A percentile compares a stretch with the other conserved stretches of the same genome.
phyloP scores from a whole-genome alignment of 2,888 invertebrate species.

The Nymphalis c-album region DNA sequence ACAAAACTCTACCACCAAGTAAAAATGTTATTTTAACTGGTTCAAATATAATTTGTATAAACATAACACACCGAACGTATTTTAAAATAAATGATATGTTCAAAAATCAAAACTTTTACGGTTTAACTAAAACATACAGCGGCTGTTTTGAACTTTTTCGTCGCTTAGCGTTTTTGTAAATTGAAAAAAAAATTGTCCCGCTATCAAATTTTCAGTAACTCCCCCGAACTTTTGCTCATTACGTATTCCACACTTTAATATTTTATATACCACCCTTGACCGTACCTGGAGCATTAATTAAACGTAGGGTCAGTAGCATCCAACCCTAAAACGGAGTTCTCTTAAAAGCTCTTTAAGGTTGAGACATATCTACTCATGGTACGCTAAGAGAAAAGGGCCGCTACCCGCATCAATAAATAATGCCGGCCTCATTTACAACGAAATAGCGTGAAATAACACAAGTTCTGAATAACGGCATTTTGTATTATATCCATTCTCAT shows the following conservation, averaged over 20 bases:
- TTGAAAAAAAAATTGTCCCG: conserved; percentile 28
- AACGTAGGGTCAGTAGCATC: conserved; percentile 40
- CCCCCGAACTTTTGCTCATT: conserved; percentile 34
- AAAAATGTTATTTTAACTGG: too few species aligned
- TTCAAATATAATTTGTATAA: too few species aligned
- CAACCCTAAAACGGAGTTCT: conserved; percentile 32
- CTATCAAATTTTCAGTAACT: conserved; percentile 33
- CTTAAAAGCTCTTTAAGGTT: conserved; percentile 43
- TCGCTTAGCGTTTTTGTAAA: conserved; percentile 13
- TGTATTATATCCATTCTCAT: too few species aligned
- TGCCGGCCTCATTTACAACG: conserved; percentile 27
- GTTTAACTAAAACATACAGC: not conserved
- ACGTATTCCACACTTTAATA: conserved; percentile 38
- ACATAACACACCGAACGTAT: not conserved
- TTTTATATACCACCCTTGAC: conserved; percentile 37
- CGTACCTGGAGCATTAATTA: conserved; percentile 45
- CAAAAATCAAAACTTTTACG: conserved; percentile 3
- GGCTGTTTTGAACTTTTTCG: conserved; percentile 16
- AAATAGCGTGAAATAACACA: conserved; percentile 27
- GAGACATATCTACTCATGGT: conserved; percentile 36
- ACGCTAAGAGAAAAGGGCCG: conserved; percentile 31
- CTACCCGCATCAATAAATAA: conserved; percentile 40
- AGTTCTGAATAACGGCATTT: conserved; percentile 5
- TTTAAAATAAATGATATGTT: not conserved
- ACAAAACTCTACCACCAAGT: too few species aligned